Percentiles rank a stretch among this genome's conserved stretches.
These are phyloP conservation scores for Corynorhinus townsendii DNA, from an alignment of 2,113 vertebrate genomes.

Conservation along the genomic window DNA sequence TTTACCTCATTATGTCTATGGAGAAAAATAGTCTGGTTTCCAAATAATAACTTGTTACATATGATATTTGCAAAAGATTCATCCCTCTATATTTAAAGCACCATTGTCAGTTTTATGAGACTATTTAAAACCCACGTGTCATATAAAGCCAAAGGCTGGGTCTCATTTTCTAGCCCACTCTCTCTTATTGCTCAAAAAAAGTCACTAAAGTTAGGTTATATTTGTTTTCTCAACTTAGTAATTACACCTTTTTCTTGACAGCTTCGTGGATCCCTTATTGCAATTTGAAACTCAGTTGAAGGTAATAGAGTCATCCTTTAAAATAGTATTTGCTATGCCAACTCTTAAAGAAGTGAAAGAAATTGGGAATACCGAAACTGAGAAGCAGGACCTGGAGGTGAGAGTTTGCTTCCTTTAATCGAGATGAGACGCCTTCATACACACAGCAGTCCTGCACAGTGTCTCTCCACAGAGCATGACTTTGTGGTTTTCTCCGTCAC, in stretches of 20 bases:
- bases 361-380: accelerated
- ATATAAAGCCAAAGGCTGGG: not conserved
- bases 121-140: not conserved
- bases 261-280: constrained; percentile 48
- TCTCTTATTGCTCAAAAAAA: not conserved
- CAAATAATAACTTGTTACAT: not conserved
- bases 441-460: not conserved
- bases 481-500: not conserved
- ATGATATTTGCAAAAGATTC: not conserved
- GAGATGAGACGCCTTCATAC: accelerated
- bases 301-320: constrained; percentile 41
- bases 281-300: constrained; percentile 57
- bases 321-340: constrained; percentile 23
- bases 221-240: not conserved
- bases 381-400: not conserved
- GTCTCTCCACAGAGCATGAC: not conserved
- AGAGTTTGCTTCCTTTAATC: not conserved
- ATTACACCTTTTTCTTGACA: not conserved
- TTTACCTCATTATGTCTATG: not conserved
- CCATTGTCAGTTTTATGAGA: not conserved
- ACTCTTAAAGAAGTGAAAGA: not conserved
- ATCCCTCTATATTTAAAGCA: not conserved
- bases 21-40: not conserved
- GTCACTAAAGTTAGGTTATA: not conserved
- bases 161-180: not conserved